phyloP scores from a whole-genome alignment of 2,113 vertebrate genomes.

The Piliocolobus tephrosceles region DNA sequence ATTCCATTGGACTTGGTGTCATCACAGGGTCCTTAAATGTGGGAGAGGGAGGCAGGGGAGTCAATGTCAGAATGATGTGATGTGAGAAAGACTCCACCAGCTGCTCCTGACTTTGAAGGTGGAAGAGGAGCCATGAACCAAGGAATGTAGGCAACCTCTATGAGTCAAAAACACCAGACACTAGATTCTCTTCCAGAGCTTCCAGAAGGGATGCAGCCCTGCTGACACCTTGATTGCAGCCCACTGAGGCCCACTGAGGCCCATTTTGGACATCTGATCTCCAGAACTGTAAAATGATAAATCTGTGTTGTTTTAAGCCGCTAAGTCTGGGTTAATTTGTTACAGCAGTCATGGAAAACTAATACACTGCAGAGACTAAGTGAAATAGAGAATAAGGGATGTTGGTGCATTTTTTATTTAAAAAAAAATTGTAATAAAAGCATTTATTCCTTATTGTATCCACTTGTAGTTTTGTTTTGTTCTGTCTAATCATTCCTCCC shows the following conservation, averaged over 20 bases:
- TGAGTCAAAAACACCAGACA: neutral
- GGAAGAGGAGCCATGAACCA: neutral
- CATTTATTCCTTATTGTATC: neutral
- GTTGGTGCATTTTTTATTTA: neutral
- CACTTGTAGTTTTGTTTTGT: neutral
- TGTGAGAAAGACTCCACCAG: neutral
- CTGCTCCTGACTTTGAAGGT: neutral
- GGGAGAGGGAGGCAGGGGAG: neutral
- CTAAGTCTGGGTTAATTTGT: neutral
- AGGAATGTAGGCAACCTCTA: neutral
- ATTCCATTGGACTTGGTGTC: too few species aligned
- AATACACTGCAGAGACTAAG: neutral
- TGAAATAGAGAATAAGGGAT: neutral
- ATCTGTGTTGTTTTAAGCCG: neutral
- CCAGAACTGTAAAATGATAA: neutral
- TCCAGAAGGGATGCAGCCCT: neutral
- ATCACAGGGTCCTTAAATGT: neutral
- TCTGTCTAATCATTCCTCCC: neutral
- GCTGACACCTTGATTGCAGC: neutral
- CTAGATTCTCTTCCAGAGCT: neutral
- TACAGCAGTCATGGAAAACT: neutral
- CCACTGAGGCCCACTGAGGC: neutral
- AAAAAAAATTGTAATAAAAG: neutral
- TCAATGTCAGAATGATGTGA: fast-evolving
- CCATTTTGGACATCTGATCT: neutral